phyloP scores from a whole-genome alignment of 2,797 vertebrate species.

The Benthosema pterotum region DNA sequence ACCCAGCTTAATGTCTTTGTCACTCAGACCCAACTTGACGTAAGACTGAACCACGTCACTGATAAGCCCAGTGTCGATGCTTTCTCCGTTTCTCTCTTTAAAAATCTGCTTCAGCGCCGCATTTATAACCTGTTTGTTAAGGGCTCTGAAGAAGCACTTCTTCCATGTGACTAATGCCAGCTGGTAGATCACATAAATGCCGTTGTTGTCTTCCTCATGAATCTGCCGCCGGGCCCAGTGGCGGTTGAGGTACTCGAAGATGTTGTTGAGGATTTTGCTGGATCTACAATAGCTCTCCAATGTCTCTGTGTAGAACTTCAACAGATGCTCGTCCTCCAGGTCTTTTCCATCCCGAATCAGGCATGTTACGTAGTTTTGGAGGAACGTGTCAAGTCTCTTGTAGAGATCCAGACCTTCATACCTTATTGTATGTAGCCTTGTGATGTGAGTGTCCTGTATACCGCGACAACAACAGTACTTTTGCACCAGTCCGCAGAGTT shows the following conservation, averaged over 20 bases:
- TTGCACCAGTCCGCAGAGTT: no score
- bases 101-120: slow-evolving; percentile 98
- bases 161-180: slow-evolving; percentile 98
- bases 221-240: slow-evolving; percentile 98
- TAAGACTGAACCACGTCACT: slow-evolving; percentile 99
- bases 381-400: no score
- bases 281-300: slow-evolving; percentile 99
- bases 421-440: no score
- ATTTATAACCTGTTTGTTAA: slow-evolving; percentile 99
- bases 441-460: no score
- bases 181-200: slow-evolving; percentile 89
- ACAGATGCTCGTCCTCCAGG: slow-evolving; percentile 95
- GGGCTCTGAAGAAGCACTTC: slow-evolving; percentile 95
- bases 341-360: slow-evolving; percentile 91
- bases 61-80: slow-evolving; percentile 96
- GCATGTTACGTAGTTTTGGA: no score
- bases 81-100: slow-evolving; percentile 95
- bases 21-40: slow-evolving; percentile 96
- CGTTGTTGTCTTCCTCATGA: slow-evolving; percentile 92
- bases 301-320: slow-evolving; percentile 98
- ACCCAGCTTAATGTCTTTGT: slow-evolving; percentile 97
- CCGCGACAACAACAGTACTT: no score
- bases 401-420: no score
- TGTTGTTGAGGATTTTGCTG: slow-evolving; percentile 96
- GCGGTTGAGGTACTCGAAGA: slow-evolving; percentile 99